Evolutionary conservation across 2,113 vertebrate genomes (phyloP).

Genomic region (Pteronura brasiliensis): DNA sequence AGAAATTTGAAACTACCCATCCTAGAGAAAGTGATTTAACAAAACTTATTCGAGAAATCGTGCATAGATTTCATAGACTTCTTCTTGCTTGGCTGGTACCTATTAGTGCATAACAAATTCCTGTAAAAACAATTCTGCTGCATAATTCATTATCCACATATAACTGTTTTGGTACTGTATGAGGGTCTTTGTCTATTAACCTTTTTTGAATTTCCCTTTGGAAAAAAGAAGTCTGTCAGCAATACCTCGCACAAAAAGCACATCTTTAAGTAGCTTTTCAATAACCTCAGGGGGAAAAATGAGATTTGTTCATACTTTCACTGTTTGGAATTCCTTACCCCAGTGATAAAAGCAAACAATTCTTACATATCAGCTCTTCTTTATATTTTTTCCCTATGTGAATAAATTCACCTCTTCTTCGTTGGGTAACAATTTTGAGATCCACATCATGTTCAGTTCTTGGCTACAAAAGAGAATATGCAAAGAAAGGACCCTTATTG

Average conservation of each 20-base stretch:
- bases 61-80: background rate
- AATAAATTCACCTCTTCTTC: background rate
- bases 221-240: slow-evolving; percentile 31
- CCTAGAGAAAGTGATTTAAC: slow-evolving; percentile 26
- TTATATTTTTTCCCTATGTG: background rate
- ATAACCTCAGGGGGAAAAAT: background rate
- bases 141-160: slow-evolving; percentile 57
- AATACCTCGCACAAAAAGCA: slow-evolving; percentile 10
- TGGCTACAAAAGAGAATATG: background rate
- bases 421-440: slow-evolving; percentile 3
- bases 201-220: slow-evolving; percentile 51
- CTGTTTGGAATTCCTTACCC: slow-evolving; percentile 37
- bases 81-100: background rate
- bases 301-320: slow-evolving; percentile 31
- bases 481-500: background rate
- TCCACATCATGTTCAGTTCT: background rate
- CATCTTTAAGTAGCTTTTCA: slow-evolving; percentile 64
- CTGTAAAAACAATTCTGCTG: slow-evolving; percentile 25
- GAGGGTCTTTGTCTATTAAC: slow-evolving; percentile 66
- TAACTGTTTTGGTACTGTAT: background rate
- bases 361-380: background rate
- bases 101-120: slow-evolving; percentile 20
- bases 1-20: background rate
- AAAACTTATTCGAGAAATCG: background rate
- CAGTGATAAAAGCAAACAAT: slow-evolving; percentile 12